Percentiles rank a stretch among this genome's conserved stretches.
phyloP scores from a whole-genome alignment of 2,113 vertebrate genomes.

The Rhinopomastus cyanomelas region DNA sequence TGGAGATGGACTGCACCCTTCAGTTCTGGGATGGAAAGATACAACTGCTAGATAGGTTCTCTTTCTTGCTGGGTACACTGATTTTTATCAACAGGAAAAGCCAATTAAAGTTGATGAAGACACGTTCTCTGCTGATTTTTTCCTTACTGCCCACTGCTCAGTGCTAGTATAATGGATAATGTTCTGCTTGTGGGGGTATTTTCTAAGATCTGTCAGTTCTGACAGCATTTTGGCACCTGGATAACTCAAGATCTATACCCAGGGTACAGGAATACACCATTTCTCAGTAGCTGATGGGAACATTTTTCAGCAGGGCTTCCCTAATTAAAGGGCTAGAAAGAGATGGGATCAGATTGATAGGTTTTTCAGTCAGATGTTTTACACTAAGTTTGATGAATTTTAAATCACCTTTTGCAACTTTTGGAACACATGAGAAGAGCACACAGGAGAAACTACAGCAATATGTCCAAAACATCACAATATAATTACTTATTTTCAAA shows the following conservation, averaged over 20 bases:
- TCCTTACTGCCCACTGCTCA: slow-evolving; percentile 70
- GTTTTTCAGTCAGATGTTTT: slow-evolving; percentile 69
- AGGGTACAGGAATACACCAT: slow-evolving; percentile 70
- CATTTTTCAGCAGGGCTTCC: slow-evolving; percentile 75
- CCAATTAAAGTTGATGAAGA: slow-evolving; percentile 74
- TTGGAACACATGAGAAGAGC: slow-evolving; percentile 33
- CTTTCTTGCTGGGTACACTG: slow-evolving; percentile 8
- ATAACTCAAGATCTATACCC: slow-evolving; percentile 74
- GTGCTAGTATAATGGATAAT: slow-evolving; percentile 71
- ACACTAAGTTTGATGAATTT: slow-evolving; percentile 73
- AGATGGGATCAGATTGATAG: slow-evolving; percentile 72
- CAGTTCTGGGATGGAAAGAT: slow-evolving; percentile 59
- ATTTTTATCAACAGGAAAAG: slow-evolving; percentile 65
- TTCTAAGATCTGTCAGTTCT: slow-evolving; percentile 75
- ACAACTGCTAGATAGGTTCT: slow-evolving; percentile 45
- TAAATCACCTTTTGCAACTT: slow-evolving; percentile 68
- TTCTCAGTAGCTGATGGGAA: slow-evolving; percentile 70
- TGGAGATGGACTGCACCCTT: slow-evolving; percentile 59
- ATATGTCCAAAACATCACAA: background rate
- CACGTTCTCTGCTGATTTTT: slow-evolving; percentile 61
- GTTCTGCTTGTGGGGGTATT: slow-evolving; percentile 73
- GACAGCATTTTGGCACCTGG: slow-evolving; percentile 74
- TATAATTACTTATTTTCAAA: background rate
- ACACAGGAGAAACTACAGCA: background rate
- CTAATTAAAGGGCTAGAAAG: slow-evolving; percentile 75